Evolutionary conservation across 1,140 invertebrate species (phyloP), one percentile per base, ranked within the genome.

Genomic region (Drosophila bipectinata): DNA sequence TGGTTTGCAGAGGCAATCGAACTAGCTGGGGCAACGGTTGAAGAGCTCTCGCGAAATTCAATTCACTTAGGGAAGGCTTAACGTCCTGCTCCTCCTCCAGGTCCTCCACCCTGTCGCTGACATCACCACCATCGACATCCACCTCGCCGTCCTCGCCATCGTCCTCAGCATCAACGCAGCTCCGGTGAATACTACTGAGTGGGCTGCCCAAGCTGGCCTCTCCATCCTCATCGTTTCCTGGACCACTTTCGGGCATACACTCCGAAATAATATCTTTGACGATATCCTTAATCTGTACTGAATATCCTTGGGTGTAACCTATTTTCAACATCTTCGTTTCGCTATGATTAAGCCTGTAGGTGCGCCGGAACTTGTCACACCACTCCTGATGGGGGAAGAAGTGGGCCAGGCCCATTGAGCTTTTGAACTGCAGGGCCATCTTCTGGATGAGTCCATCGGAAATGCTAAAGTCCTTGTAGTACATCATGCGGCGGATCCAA

Each of bases 401-500:
- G 28, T 90, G 79, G 4, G 69, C 71, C 28, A 91, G 39, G 10
- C 87, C 80, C 90, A 91, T 88, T 2, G 80, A 79, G 44, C 87
- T 91, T 47, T 90, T 91, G 49, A 91, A 91, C 12, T 91, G 90
- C 54, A 91, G 49, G 0, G 90, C 90, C 83, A 91, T 91, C 56
- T 91, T 91, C 58, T 91, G 90, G 24, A 91, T 91, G 0, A 91
- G 67, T 0, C 87, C 90, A 30, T 91, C 90, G 18, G 90, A 79
- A 39, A 91, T 91, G 28, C 60, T 72, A 8, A 91, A 89, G 32
- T 91, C 90, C 69, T 85, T 91, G 54, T 91, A 91, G 75, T 91
- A 91, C 80, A 91, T 91, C 87, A 91, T 91, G 52, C 90, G 90
- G 0, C 90, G 66, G n/a, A 91, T 83, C 90, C 90, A 91, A 15